Evolutionary conservation across 1,140 invertebrate species (phyloP), one percentile per base, ranked within the genome.

Genomic region (Danaus melanippus): DNA sequence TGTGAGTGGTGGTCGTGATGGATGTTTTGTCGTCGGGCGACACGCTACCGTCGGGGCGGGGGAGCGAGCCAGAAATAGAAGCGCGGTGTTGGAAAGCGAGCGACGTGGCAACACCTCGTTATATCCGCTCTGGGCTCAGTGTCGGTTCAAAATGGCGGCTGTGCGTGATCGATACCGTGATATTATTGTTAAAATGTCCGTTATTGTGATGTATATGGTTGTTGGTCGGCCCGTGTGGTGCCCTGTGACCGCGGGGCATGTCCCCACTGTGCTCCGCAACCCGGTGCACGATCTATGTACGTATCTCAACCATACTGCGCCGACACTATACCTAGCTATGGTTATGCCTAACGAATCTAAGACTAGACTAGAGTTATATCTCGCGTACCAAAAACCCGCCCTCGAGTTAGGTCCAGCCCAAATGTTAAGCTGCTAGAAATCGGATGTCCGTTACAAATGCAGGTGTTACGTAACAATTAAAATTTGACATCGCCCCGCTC

Each of bases 141-240:
- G 81, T 84, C 79, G 75, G 77, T 80, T 80, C 83, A 86, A 86
- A 84, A 86, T 86, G 84, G 84, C 84, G 84, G 68, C 74, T 76
- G 81, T 84, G 84, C 71, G 84, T 86, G 84, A 86, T 86, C 84
- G 76, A 86, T 86, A 84, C 77, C 66, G 79, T 83, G 84, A 69
- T 76, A 81, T 74, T 79, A 72, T 58, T 62, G 76, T 78, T 74
- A 66, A 82, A 84, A 86, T 80, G 77, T 66, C 71, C 72, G 72
- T 75, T 76, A 76, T 73, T 78, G 81, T 84, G 83, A 79, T 80
- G 65, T 70, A 76, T 76, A 65, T 74, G 68, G 71, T 79, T 71
- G 77, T 78, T 71, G 76, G 76, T 82, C 74, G 78, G 77, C 67
- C 64, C 71, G 68, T 73, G 72, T 57, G 71, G 68, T 69, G 69